Evolutionary conservation across 2,797 vertebrate species (phyloP), one percentile per base, ranked within the genome.

Genomic region (Lithobates sylvaticus): DNA sequence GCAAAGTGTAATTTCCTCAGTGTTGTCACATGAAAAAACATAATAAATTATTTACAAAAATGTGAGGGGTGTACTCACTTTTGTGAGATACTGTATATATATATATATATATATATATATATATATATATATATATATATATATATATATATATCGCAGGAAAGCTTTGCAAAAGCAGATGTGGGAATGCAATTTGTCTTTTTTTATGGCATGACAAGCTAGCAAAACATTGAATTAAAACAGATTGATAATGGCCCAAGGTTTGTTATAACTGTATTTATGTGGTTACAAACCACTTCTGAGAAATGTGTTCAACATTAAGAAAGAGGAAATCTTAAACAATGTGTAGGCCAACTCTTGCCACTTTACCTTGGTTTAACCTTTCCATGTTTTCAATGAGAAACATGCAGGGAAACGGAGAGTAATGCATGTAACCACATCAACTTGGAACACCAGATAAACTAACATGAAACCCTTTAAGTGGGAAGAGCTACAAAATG

Each of bases 271-370:
- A 44, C 9, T 27, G 39, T 36, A 76, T 70, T 81, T 42, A 84
- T 86, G 84, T 81, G 84, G 84, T 86, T 81, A 61, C 42, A 75
- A 64, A 86, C 78, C 64, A 76, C 44, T 81, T 58, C 61, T 85
- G 69, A 50, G 76, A 85, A 85, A 85, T 74, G 50, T 68, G 64
- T 76, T 68, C n/a, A 75, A 34, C 70, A 76, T 69, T 80, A 76
- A 36, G 42, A 72, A 71, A 71, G 18, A 54, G 58, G 15, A 85
- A 85, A 85, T 85, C 70, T 74, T 42, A 64, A 70, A 70, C 47
- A 34, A 36, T 76, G 32, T 81, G 73, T 67, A 26, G 61, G 47
- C 67, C 67, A 80, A n/a, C 15, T 29, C 61, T n/a, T 27, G 65
- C 44, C 42, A 23, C 71, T 75, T 85, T 86, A 86, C 78, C 84